Evolutionary conservation across 2,797 vertebrate genomes (phyloP).

Genomic region (Tragelaphus eurycerus): DNA sequence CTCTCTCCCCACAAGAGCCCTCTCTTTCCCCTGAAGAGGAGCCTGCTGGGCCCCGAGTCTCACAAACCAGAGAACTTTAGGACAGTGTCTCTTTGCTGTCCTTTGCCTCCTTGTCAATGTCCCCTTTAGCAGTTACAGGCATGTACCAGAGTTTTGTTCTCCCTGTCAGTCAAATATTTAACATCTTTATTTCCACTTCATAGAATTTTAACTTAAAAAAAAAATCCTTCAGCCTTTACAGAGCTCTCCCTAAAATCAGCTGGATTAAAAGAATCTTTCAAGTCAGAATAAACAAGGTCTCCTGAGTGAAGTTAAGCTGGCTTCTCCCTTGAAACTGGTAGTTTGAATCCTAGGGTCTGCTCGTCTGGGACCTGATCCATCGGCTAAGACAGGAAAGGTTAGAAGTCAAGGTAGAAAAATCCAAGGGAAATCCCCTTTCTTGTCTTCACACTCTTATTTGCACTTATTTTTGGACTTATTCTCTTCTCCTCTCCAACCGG

Average conservation of each 20-base stretch:
- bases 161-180: constrained; percentile 22
- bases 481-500: rapidly evolving
- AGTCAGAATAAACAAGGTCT: neutral
- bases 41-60: neutral
- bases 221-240: neutral
- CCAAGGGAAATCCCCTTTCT: neutral
- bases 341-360: neutral
- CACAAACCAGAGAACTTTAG: neutral
- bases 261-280: constrained; percentile 42
- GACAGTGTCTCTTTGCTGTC: neutral
- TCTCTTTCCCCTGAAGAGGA: neutral
- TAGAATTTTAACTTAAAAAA: neutral
- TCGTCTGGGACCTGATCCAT: neutral
- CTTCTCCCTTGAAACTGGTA: constrained; percentile 5
- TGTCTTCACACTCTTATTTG: neutral
- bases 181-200: constrained; percentile 41
- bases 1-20: too few relatives aligned
- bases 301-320: constrained; percentile 5
- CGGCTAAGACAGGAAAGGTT: neutral
- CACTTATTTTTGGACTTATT: neutral
- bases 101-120: neutral
- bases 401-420: neutral
- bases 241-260: constrained; percentile 22
- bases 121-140: neutral
- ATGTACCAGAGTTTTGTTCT: neutral